phyloP scores from a whole-genome alignment of 2,888 invertebrate species.

The Idaea straminata region DNA sequence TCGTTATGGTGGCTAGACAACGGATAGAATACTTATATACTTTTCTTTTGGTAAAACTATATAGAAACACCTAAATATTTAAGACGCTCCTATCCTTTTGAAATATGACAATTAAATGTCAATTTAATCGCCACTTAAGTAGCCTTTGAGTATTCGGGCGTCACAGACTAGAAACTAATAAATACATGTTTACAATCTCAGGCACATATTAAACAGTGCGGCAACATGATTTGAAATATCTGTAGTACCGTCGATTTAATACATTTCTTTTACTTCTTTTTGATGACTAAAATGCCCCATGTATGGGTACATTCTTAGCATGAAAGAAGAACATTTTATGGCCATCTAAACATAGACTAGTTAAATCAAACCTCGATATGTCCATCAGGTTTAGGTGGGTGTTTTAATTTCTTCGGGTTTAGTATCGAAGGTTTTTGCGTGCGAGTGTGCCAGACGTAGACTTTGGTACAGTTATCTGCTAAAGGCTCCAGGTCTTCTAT shows the following conservation, averaged over 20 bases:
- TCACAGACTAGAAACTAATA: too few species aligned
- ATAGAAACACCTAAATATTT: too few species aligned
- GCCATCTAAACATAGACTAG: background rate
- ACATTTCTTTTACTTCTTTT: background rate
- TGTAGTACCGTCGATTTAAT: background rate
- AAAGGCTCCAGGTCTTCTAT: conserved; percentile 91
- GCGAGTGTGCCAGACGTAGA: conserved; percentile 99
- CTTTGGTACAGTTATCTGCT: conserved; percentile 94
- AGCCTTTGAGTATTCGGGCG: too few species aligned
- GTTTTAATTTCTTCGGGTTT: conserved; percentile 81
- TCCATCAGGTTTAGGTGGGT: conserved; percentile 55
- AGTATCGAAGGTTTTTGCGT: conserved; percentile 92
- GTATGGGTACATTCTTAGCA: background rate
- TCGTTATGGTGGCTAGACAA: too few species aligned
- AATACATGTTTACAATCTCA: too few species aligned
- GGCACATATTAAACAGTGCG: too few species aligned
- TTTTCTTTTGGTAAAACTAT: too few species aligned
- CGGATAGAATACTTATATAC: too few species aligned
- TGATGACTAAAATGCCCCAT: background rate
- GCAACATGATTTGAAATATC: background rate
- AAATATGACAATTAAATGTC: too few species aligned
- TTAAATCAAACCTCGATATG: conserved; percentile 67
- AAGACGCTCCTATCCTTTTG: too few species aligned
- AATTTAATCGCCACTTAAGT: too few species aligned
- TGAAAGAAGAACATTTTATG: background rate